These are phyloP conservation scores for Lampris megalopsis DNA, from an alignment of 2,113 vertebrate genomes.

Conservation along the genomic window DNA sequence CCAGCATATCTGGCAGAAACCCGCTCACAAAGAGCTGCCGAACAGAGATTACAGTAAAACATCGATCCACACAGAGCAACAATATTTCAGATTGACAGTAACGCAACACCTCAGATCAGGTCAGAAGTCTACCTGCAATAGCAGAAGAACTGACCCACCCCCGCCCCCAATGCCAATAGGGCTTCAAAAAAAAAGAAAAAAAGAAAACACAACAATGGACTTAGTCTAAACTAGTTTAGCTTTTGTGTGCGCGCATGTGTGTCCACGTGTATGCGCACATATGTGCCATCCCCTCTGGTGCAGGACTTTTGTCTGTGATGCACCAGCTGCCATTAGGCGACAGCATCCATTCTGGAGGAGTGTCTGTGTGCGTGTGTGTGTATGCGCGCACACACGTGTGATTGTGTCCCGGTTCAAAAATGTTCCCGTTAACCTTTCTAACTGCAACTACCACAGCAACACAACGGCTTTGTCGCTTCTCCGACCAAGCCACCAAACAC, in stretches of 20 bases:
- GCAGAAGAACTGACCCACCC: conserved; percentile 53
- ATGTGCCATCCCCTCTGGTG: conserved; percentile 49
- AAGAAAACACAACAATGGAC: conserved; percentile 6
- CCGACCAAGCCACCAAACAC: background rate
- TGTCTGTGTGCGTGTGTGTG: conserved; percentile 12
- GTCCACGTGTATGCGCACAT: conserved; percentile 21
- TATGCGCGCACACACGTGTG: background rate
- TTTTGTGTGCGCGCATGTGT: conserved; percentile 14
- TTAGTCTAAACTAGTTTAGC: conserved; percentile 44
- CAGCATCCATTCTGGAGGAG: conserved; percentile 42
- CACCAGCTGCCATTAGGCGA: conserved; percentile 62
- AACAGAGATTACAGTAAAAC: conserved; percentile 15
- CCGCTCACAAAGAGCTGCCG: conserved; percentile 30
- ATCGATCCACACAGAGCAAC: conserved; percentile 5
- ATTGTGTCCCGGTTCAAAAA: background rate
- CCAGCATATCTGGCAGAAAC: conserved; percentile 29
- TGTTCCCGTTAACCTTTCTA: conserved; percentile 22
- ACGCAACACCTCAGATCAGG: conserved; percentile 37
- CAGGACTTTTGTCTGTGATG: conserved; percentile 45
- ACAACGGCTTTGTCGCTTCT: background rate
- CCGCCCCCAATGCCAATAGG: conserved; percentile 53
- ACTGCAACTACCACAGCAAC: conserved; percentile 22
- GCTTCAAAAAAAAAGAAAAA: background rate
- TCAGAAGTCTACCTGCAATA: conserved; percentile 63
- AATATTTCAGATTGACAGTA: conserved; percentile 29